phyloP scores from a whole-genome alignment of 1,140 invertebrate species.

The Caenorhabditis tropicalis region DNA sequence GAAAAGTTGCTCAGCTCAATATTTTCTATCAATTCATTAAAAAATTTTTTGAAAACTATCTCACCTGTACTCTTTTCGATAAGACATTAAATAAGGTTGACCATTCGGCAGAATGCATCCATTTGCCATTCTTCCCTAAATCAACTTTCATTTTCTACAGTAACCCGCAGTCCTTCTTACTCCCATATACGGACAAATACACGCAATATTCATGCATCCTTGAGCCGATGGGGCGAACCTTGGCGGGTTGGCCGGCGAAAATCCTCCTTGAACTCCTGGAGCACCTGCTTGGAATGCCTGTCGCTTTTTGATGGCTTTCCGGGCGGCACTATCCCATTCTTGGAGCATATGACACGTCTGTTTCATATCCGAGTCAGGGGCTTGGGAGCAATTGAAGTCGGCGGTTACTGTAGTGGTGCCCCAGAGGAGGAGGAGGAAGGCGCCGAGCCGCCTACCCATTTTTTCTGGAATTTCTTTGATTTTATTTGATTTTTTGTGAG shows the following conservation, averaged over 20 bases:
- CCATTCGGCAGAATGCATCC: slow-evolving; percentile 65
- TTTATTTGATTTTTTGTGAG: neutral
- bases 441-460: slow-evolving; percentile 29
- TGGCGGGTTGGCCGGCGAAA: slow-evolving; percentile 62
- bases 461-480: neutral
- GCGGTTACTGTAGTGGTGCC: neutral
- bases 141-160: neutral
- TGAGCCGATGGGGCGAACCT: slow-evolving; percentile 59
- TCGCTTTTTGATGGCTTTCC: slow-evolving; percentile 51
- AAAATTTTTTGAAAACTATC: neutral
- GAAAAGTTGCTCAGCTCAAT: too few species aligned
- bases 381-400: slow-evolving; percentile 8
- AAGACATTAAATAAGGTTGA: slow-evolving; percentile 60
- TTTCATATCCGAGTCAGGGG: slow-evolving; percentile 45
- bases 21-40: neutral
- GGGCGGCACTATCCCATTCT: slow-evolving; percentile 48
- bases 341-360: slow-evolving; percentile 52
- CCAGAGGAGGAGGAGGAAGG: neutral
- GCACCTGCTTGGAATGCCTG: slow-evolving; percentile 56
- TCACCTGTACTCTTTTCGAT: slow-evolving; percentile 71
- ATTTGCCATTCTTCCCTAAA: slow-evolving; percentile 62
- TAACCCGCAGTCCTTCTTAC: neutral
- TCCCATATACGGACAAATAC: slow-evolving; percentile 63
- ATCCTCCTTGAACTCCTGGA: slow-evolving; percentile 63
- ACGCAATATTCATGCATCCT: slow-evolving; percentile 65